Base-by-base conservation (phyloP, 2,113 vertebrate species). In the Motacilla alba region DNA sequence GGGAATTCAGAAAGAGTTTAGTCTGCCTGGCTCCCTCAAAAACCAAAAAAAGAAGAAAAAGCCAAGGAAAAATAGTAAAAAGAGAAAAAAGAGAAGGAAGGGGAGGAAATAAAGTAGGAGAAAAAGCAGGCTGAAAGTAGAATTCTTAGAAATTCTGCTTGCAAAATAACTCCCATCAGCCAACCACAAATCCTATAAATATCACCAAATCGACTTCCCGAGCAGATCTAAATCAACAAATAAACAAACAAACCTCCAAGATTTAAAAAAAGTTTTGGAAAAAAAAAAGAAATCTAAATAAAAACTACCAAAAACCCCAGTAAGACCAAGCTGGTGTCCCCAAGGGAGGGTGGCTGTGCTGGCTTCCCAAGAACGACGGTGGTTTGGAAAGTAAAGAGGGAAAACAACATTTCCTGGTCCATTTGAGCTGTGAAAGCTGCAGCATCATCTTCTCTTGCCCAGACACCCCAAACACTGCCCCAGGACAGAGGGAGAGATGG, bases 111-210 rank as follows among this genome's bases (percentile, higher is more conserved):
- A 1, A 96, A 95, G 87, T 17, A 88, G 62, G 62, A 80, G 62
- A 82, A 95, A 86, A 94, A 95, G 52, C 93, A 97, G 26, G 35
- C 96, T 96, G 76, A 76, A 97, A 97, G 97, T 83, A 94, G 97
- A 98, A 97, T 96, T 96, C 95, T 97, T 96, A 96, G 90, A 97
- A 98, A 98, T 98, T 97, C 96, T 96, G 91, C 75, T 93, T 95
- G 91, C 97, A 98, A 98, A 98, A 96, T 98, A 97, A 97, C 95
- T 97, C 91, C 90, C 95, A 93, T 89, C 83, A 96, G 95, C 85
- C 95, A 95, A 96, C 97, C 98, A 95, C 97, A 96, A 87, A 88
- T 55, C 92, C 98, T 98, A 97, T 97, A 98, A 98, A 98, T 98
- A 98, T 84, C 96, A 92, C 91, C 95, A 97, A 96, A 98, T 97